phyloP scores from a whole-genome alignment of 2,888 invertebrate genomes.

The Cinara cedri region DNA sequence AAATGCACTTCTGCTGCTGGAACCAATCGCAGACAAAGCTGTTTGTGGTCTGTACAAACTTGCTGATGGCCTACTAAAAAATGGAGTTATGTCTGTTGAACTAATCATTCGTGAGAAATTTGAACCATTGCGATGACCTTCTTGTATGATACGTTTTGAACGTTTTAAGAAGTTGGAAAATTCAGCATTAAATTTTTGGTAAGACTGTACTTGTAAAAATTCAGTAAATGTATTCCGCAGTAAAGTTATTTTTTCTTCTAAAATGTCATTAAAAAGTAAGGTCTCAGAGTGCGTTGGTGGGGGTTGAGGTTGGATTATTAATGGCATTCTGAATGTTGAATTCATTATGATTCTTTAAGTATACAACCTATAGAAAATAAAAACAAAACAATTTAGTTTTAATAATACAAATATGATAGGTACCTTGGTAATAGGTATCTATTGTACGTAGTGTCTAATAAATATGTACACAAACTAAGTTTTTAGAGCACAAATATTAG shows the following conservation, averaged over 20 bases:
- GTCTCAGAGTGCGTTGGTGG: background rate
- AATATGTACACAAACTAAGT: too few species aligned
- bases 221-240: background rate
- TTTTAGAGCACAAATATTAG: too few species aligned
- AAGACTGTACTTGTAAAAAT: constrained; percentile 30
- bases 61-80: constrained; percentile 19
- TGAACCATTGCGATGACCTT: constrained; percentile 22
- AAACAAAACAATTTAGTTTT: too few species aligned
- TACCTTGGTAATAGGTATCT: too few species aligned
- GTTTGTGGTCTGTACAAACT: constrained; percentile 14
- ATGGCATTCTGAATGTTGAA: constrained; percentile 30
- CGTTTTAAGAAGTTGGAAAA: constrained; percentile 28
- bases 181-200: constrained; percentile 36
- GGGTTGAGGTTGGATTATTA: background rate
- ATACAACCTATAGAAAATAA: too few species aligned
- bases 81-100: constrained; percentile 6
- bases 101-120: constrained; percentile 3
- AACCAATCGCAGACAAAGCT: constrained; percentile 7
- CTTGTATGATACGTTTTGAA: constrained; percentile 3
- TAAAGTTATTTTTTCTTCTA: constrained; percentile 19
- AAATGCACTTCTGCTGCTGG: background rate
- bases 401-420: too few species aligned
- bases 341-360: too few species aligned
- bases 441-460: too few species aligned
- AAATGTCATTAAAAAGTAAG: constrained; percentile 34